Base-by-base conservation (phyloP, 2,113 vertebrate genomes). In the Percina caprodes region DNA sequence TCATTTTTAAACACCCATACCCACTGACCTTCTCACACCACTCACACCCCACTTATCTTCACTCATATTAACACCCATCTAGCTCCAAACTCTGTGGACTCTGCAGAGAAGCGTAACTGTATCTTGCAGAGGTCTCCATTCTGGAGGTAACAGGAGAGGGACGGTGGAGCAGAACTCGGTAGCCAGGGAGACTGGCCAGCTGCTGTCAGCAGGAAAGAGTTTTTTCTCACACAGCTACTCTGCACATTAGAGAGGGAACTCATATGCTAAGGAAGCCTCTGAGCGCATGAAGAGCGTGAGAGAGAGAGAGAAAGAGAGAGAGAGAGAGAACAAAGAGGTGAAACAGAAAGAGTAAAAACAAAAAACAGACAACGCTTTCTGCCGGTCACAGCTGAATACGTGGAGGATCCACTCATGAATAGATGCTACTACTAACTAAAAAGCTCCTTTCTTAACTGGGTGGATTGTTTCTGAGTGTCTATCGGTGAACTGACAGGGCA, bases 261-360 rank as follows among this genome's bases (percentile, higher is more conserved):
- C 63, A 26, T 42, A 58, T 12, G 60, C 71, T 88, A 89, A 92
- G 90, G 91, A 92, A 93, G 79, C 77, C 35, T 69, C 66, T 69
- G 71, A 83, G 67, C 13, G 11, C 66, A 80, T 69, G 45, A 24
- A 56, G 69, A 46, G 66, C 70, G 52, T 33, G 51, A 69, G 42
- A 73, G 54, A 39, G n/a, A 63, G 42, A 69, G 62, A 51, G 16
- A 62, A 42, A 56, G 18, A 16, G 49, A n/a, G n/a, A 52, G 30
- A 52, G 72, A 56, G 63, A 55, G 16, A 14, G 49, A 51, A 62
- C 26, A 62, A 26, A 58, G 52, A 51, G 21, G 33, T 52, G 35
- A 62, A 48, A 51, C 18, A 69, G 52, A 49, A 15, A 35, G 19
- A 23, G 11, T 12, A n/a, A 54, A 15, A 69, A 15, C 59, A 19